phyloP scores from a whole-genome alignment of 2,113 vertebrate species.

The Ginglymostoma cirratum region DNA sequence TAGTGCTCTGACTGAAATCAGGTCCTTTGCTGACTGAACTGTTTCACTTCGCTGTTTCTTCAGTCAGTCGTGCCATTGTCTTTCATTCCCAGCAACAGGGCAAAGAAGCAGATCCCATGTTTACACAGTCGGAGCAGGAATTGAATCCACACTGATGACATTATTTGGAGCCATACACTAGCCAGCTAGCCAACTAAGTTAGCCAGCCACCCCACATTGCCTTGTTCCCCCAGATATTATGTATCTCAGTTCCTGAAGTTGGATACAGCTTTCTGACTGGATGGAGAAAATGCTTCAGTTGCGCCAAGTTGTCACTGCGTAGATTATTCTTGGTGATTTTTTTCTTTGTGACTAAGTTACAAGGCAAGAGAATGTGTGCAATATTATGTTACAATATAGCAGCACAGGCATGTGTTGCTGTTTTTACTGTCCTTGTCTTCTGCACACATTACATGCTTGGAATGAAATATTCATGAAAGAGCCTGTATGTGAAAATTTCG shows the following conservation, averaged over 20 bases:
- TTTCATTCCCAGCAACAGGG: too few species aligned
- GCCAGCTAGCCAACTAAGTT: too few species aligned
- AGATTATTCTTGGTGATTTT: not conserved
- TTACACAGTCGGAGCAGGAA: too few species aligned
- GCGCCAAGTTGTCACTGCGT: not conserved
- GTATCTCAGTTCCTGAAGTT: not conserved
- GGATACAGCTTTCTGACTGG: too few species aligned
- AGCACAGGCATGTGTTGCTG: not conserved
- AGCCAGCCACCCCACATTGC: too few species aligned
- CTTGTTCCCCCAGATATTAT: not conserved
- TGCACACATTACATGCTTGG: not conserved
- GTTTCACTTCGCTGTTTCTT: too few species aligned
- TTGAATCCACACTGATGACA: too few species aligned
- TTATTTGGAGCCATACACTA: too few species aligned
- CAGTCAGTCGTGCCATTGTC: too few species aligned
- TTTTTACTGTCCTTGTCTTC: not conserved
- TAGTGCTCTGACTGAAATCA: too few species aligned
- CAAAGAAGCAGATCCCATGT: too few species aligned
- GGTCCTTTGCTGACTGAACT: too few species aligned
- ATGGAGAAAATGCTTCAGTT: not conserved
- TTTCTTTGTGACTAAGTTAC: not conserved
- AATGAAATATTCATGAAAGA: not conserved
- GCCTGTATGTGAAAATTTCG: not conserved
- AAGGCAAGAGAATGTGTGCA: not conserved
- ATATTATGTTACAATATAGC: not conserved